phyloP scores from a whole-genome alignment of 2,797 vertebrate genomes.

The Telmatherina bonti region DNA sequence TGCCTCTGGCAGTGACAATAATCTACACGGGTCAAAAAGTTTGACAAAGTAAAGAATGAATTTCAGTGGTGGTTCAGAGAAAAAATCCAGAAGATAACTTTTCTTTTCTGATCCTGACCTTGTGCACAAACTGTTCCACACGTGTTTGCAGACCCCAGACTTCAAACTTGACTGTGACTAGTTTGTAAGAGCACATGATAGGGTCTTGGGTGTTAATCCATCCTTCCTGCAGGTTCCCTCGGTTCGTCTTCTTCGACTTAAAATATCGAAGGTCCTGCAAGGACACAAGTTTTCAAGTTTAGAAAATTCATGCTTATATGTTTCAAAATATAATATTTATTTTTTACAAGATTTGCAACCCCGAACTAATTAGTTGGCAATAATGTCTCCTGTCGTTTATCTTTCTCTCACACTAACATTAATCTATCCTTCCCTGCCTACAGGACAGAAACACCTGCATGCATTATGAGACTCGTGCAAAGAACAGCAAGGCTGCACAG shows the following conservation, averaged over 20 bases:
- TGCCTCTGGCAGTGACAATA: conserved; percentile 6
- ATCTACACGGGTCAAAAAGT: conserved; percentile 15
- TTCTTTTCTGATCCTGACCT: conserved; percentile 74
- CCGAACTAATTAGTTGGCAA: conserved; percentile 6
- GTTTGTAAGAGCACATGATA: conserved; percentile 92
- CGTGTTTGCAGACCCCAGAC: conserved; percentile 90
- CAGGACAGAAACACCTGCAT: conserved; percentile 30
- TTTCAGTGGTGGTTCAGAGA: neutral
- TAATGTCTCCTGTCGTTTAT: neutral
- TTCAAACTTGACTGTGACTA: conserved; percentile 90
- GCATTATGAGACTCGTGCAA: conserved; percentile 24
- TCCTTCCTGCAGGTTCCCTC: conserved; percentile 84
- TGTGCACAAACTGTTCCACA: conserved; percentile 91
- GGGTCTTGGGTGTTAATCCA: conserved; percentile 84
- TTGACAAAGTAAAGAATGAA: neutral
- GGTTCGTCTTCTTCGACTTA: conserved; percentile 83
- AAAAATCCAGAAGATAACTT: neutral
- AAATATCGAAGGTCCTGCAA: conserved; percentile 85
- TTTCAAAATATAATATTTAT: neutral
- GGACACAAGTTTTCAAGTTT: neutral
- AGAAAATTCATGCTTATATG: neutral
- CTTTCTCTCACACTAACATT: neutral
- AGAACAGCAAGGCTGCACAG: conserved; percentile 19
- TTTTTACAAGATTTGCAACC: neutral
- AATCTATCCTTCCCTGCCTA: conserved; percentile 8